phyloP scores from a whole-genome alignment of 2,888 invertebrate species.

The Mactromeris polynyma region DNA sequence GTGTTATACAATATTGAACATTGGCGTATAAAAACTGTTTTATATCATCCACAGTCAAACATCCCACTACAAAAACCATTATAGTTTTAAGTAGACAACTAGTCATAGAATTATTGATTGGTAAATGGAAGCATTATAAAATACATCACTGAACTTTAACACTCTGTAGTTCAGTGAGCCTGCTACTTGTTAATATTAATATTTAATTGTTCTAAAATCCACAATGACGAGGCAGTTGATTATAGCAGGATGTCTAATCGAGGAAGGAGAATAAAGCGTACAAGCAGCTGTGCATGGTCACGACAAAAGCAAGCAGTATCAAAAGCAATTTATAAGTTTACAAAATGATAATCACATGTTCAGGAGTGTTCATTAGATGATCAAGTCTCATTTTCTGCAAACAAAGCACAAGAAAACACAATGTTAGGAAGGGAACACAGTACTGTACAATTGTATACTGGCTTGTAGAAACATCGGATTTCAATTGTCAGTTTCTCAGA shows the following conservation, averaged over 20 bases:
- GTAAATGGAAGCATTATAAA: background rate
- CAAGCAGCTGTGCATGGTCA: background rate
- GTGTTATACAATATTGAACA: no score
- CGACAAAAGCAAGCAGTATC: background rate
- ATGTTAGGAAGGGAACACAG: conserved; percentile 16
- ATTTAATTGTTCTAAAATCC: background rate
- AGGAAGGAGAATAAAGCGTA: background rate
- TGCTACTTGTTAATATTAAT: background rate
- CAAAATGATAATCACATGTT: conserved; percentile 42
- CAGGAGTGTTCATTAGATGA: conserved; percentile 38
- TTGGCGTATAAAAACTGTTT: background rate
- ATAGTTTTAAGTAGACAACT: background rate
- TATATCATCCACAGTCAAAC: background rate
- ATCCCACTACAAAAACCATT: background rate
- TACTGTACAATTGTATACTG: no score
- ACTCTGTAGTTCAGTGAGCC: no score
- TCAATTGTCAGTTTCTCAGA: background rate
- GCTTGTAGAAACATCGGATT: background rate
- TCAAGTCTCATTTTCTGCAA: conserved; percentile 49
- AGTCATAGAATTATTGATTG: background rate
- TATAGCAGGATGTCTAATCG: background rate
- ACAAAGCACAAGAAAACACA: conserved; percentile 26
- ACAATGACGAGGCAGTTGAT: background rate
- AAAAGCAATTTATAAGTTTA: background rate
- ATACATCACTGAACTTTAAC: background rate